Evolutionary conservation across 2,797 vertebrate species (phyloP), one percentile per base, ranked within the genome.

Genomic region (Pogonophryne albipinna): DNA sequence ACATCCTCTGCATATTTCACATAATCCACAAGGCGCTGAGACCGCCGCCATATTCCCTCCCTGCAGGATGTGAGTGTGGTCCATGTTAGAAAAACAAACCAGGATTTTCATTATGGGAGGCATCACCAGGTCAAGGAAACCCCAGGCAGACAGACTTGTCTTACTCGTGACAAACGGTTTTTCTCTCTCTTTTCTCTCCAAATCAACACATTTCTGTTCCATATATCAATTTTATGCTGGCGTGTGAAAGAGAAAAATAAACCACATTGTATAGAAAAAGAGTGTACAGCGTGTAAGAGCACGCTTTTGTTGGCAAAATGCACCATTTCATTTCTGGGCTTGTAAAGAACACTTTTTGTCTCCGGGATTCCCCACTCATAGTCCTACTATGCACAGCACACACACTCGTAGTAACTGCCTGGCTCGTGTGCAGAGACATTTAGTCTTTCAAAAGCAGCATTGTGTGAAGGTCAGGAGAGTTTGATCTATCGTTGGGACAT

Each of bases 391-490:
- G 4, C 41, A 64, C 42, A 62, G 47, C 65, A 66, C 62, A 69
- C 34, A 60, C 50, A 53, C 58, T 56, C 51, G 78, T 20, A 69
- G 61, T 60, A 53, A 72, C 68, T 68, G 71, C 20, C 76, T 58
- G 55, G 66, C 55, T 86, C 61, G 51, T 84, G 67, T 59, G 60
- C 53, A 53, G 75, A 92, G 89, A 87, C 90, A 82, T 92, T 92
- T 89, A 67, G 90, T 74, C 86, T 85, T 93, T 94, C 71, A 92
- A 92, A 94, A 93, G 87, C 90, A 73, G 90, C 86, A 93, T 94
- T 95, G 94, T 95, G 87, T 87, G 85, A 92, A 92, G 94, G 91
- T 94, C 94, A 93, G 91, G 85, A 92, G 88, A 88, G 88, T 83
- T 85, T 89, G 87, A 91, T 89, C 92, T 83, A 89, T 84, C 71